Conservation (phyloP, 1,140 invertebrate genomes). For the Drosophila seguyi region DNA sequence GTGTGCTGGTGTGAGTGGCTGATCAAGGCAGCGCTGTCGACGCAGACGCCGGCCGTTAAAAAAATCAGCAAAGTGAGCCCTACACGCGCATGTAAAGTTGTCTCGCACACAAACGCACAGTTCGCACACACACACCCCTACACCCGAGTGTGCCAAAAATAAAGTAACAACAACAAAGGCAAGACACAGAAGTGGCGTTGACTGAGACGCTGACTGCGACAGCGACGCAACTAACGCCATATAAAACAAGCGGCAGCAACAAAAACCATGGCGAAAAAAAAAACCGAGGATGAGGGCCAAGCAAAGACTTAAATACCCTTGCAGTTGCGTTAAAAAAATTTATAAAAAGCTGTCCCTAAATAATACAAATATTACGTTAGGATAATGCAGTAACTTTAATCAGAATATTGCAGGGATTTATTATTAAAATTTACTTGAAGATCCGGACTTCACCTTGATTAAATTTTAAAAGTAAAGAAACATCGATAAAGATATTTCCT, state of each 20-base stretch:
- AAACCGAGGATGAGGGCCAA: conserved; percentile 2
- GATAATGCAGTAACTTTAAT: no score
- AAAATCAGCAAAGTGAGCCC: conserved; percentile 74
- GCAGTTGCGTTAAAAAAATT: background rate
- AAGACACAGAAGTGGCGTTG: conserved; percentile 36
- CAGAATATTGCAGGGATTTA: no score
- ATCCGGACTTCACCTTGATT: background rate
- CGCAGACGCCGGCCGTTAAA: conserved; percentile 71
- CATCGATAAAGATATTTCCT: background rate
- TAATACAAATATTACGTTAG: background rate
- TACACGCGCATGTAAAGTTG: conserved; percentile 83
- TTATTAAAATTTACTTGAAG: background rate
- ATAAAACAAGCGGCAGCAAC: conserved; percentile 63
- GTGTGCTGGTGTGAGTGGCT: conserved; percentile 32
- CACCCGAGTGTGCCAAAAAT: conserved; percentile 76
- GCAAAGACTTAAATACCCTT: conserved; percentile 20
- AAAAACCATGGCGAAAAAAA: conserved; percentile 42
- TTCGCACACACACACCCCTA: conserved; percentile 7
- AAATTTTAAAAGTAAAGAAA: background rate
- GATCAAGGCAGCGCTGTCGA: conserved; percentile 71
- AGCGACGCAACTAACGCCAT: conserved; percentile 72
- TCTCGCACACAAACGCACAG: conserved; percentile 42
- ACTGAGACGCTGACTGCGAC: conserved; percentile 44
- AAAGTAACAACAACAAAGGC: conserved; percentile 68
- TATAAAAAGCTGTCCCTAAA: no score